A percentile compares a stretch with the other conserved stretches of the same genome.
These are phyloP conservation scores for Natator depressus DNA, from an alignment of 2,113 vertebrate species.

Conservation along the genomic window DNA sequence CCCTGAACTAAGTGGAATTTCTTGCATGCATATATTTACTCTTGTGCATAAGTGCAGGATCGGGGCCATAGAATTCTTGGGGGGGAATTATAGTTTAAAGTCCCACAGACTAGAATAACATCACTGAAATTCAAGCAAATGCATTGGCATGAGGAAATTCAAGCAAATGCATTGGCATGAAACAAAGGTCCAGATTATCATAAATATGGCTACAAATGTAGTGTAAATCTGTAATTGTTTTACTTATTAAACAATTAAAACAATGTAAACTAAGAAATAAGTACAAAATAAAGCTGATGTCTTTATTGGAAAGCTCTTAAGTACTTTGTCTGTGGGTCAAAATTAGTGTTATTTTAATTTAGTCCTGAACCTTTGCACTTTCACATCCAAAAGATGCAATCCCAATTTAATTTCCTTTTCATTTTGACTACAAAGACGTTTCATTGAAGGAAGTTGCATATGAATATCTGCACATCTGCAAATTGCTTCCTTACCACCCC, in stretches of 20 bases:
- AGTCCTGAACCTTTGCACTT: conserved; percentile 53
- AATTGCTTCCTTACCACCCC: conserved; percentile 8
- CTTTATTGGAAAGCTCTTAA: conserved; percentile 28
- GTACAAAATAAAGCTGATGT: conserved; percentile 1
- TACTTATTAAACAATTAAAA: conserved; percentile 32
- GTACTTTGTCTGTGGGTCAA: conserved; percentile 39
- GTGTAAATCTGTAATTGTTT: neutral
- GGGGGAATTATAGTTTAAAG: neutral
- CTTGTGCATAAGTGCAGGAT: neutral
- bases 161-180: neutral
- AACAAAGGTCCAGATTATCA: neutral
- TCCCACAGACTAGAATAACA: neutral
- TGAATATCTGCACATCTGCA: conserved; percentile 43
- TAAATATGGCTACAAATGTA: neutral
- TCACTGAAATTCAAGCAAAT: neutral
- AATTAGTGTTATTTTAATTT: conserved; percentile 45
- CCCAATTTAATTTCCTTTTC: conserved; percentile 60
- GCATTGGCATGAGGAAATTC: neutral
- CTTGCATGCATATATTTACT: rapidly evolving
- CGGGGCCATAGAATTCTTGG: neutral
- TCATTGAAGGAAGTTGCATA: conserved; percentile 46
- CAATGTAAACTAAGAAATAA: neutral
- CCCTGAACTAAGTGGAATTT: neutral
- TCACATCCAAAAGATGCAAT: conserved; percentile 56
- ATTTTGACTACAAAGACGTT: conserved; percentile 43